Percentiles rank a stretch among this genome's conserved stretches.
Evolutionary conservation across 2,797 vertebrate species (phyloP).

Genomic region (Anguilla megastoma): DNA sequence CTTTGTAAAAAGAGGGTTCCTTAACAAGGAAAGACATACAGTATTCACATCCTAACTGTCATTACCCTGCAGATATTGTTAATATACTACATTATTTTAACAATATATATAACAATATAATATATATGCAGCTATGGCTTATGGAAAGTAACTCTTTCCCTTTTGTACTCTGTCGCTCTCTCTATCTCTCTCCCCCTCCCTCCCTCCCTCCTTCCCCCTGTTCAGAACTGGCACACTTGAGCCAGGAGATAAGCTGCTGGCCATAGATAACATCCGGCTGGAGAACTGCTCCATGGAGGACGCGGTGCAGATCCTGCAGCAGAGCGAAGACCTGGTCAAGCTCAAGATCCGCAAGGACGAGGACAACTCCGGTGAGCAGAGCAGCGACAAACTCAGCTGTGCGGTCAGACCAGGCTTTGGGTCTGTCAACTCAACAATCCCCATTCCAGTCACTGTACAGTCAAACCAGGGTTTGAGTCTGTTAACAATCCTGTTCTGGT

Average conservation of each 20-base stretch:
- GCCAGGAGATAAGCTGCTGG: constrained; percentile 92
- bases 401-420: not conserved
- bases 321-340: constrained; percentile 94
- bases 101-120: too few species aligned
- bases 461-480: not conserved
- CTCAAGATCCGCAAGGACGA: constrained; percentile 97
- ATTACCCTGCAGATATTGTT: too few species aligned
- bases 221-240: constrained; percentile 91
- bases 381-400: not conserved
- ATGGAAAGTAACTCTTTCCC: too few species aligned
- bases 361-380: constrained; percentile 88
- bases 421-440: not conserved
- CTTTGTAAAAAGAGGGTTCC: too few species aligned
- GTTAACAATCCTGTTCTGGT: not conserved
- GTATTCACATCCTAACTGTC: too few species aligned
- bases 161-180: too few species aligned
- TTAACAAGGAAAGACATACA: too few species aligned
- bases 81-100: too few species aligned
- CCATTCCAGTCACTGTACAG: not conserved
- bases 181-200: too few species aligned
- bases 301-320: constrained; percentile 90
- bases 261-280: constrained; percentile 93
- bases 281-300: constrained; percentile 93
- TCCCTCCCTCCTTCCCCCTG: not conserved
- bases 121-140: too few species aligned